A percentile compares a stretch with the other conserved stretches of the same genome.
These are phyloP conservation scores for Epicampocera succincta DNA, from an alignment of 2,888 invertebrate species.

Conservation along the genomic window DNA sequence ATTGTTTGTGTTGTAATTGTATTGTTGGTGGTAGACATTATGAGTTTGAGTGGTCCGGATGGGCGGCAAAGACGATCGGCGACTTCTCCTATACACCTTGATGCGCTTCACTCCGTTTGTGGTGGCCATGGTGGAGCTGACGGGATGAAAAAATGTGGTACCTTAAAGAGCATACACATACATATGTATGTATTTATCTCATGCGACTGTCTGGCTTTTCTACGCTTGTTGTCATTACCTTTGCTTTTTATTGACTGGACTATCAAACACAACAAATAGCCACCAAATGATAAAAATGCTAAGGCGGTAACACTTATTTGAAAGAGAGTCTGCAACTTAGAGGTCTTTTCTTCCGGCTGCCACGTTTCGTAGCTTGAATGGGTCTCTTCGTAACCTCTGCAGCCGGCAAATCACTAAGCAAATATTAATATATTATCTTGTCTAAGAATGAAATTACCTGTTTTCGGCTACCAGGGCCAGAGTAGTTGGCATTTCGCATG, in stretches of 20 bases:
- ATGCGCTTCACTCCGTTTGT: conserved; percentile 78
- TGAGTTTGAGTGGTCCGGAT: conserved; percentile 19
- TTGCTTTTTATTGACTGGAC: conserved; percentile 89
- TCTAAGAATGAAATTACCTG: conserved; percentile 71
- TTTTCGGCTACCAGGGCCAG: conserved; percentile 77
- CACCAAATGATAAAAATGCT: conserved; percentile 92
- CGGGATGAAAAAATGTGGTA: conserved; percentile 81
- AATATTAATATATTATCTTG: too few relatives aligned
- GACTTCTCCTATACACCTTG: conserved; percentile 78
- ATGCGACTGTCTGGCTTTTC: too few relatives aligned
- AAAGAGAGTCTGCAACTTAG: conserved; percentile 88
- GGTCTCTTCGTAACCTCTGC: conserved; percentile 51
- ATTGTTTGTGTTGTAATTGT: conserved; percentile 31
- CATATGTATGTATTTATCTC: conserved; percentile 15
- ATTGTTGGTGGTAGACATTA: neutral
- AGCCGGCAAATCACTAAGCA: too few relatives aligned
- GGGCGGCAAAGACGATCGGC: conserved; percentile 58
- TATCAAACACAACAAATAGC: conserved; percentile 89
- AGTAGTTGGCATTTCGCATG: conserved; percentile 69
- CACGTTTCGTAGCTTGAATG: conserved; percentile 73
- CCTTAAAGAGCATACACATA: conserved; percentile 73
- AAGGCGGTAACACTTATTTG: conserved; percentile 89
- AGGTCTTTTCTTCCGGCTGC: conserved; percentile 82
- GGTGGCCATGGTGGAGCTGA: conserved; percentile 74
- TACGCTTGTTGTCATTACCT: conserved; percentile 76